Base-by-base conservation (phyloP, 2,113 vertebrate genomes). In the Stegostoma tigrinum region DNA sequence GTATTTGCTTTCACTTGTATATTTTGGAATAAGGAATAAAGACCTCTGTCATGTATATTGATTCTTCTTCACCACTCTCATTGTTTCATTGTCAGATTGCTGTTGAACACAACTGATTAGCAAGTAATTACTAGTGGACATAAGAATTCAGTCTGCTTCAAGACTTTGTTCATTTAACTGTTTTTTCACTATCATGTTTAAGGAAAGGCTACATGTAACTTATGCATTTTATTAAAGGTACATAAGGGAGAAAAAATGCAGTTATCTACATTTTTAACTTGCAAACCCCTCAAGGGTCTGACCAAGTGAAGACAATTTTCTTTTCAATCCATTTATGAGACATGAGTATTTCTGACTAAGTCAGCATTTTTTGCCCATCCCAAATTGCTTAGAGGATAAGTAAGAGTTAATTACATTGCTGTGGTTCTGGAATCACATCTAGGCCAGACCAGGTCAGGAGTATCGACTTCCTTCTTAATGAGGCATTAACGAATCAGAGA, bases 21-120 rank as follows among this genome's bases (percentile, higher is more conserved):
- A 61, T 19, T 90, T 61, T 30, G 34, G 87, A 90, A 90, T 90
- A 90, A 90, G 52, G 61, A 89, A 90, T 61, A 30, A 90, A 90
- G 61, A 90, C 17, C 52, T 34, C 0, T 27, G 10, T 72, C 68
- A 70, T 95, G 24, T 95, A 72, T 68, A 70, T 94, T 94, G 91
- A 94, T 94, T 68, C 38, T 61, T 70, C 94, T 14, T 95, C 45
- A 42, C 42, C 45, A 45, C 68, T 30, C 45, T 1, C 45, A 70
- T 48, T 67, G 38, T 94, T 95, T 75, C 67, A 95, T 95, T 75
- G 10, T 10, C 21, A 48, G 67, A 19, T 95, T 95, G 67, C 94
- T 52, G 67, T 45, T 34, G 45, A 48, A 27, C 24, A 42, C 94
- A 70, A 70, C 42, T 68, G 64, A 70, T 94, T 94, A 23, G 34